Percentiles rank a stretch among this genome's conserved stretches.
These are phyloP conservation scores for Isaurus tuberculatus DNA, from an alignment of 92 coral and sea anemone genomes.

Conservation along the genomic window DNA sequence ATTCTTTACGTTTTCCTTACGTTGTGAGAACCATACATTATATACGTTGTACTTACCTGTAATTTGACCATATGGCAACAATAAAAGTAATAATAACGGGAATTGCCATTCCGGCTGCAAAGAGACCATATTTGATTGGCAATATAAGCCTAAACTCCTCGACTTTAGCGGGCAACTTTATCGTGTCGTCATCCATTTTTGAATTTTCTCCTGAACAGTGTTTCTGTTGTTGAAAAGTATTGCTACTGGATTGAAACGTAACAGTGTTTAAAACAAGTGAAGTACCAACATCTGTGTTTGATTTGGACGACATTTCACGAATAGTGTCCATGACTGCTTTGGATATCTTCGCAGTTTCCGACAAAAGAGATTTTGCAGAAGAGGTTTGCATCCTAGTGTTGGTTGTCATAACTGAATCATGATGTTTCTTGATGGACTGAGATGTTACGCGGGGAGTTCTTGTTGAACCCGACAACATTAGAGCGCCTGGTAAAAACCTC, in stretches of 20 bases:
- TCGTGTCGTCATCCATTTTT: not conserved
- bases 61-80: not conserved
- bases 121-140: conserved; percentile 29
- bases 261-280: not conserved
- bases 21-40: too few relatives aligned
- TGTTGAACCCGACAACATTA: not conserved
- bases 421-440: not conserved
- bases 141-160: conserved; percentile 12
- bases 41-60: not conserved
- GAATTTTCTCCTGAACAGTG: conserved; percentile 8
- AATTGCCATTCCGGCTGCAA: conserved; percentile 39
- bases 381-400: not conserved
- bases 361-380: not conserved
- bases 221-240: not conserved
- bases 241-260: not conserved
- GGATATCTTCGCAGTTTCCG: not conserved
- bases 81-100: not conserved
- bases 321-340: not conserved
- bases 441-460: not conserved
- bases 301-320: not conserved
- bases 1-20: too few relatives aligned
- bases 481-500: not conserved
- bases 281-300: not conserved
- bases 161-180: not conserved
- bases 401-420: not conserved